These are phyloP conservation scores for Epinephelus awoara DNA, from an alignment of 2,797 vertebrate genomes.

Conservation along the genomic window DNA sequence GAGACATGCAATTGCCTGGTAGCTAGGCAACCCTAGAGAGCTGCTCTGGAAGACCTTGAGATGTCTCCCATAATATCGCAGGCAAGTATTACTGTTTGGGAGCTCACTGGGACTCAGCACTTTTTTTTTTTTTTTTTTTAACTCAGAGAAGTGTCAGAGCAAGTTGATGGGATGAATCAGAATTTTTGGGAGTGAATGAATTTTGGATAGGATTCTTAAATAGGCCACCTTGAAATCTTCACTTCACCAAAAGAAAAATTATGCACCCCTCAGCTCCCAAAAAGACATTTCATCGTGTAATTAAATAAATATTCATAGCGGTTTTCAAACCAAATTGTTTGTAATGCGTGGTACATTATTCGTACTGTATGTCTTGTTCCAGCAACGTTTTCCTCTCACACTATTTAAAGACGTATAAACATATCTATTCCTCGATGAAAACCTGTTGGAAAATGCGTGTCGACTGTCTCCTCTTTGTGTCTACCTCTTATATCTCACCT, in stretches of 20 bases:
- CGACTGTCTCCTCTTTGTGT: constrained; percentile 19
- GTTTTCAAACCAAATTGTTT: not conserved
- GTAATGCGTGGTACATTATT: not conserved
- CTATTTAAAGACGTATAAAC: not conserved
- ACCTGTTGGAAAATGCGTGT: constrained; percentile 5
- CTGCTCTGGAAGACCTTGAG: constrained; percentile 80
- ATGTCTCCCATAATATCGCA: constrained; percentile 72
- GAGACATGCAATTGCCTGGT: constrained; percentile 78
- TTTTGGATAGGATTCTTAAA: constrained; percentile 50
- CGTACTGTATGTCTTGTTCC: not conserved
- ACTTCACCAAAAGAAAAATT: constrained; percentile 9
- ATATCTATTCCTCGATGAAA: constrained; percentile 13
- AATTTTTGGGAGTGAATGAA: constrained; percentile 52
- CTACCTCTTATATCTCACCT: constrained; percentile 46
- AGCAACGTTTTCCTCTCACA: not conserved
- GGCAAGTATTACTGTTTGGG: constrained; percentile 61
- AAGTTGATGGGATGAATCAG: constrained; percentile 61
- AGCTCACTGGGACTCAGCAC: constrained; percentile 41
- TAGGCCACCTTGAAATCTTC: constrained; percentile 30
- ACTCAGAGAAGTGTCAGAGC: constrained; percentile 42
- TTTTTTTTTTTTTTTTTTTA: constrained; percentile 22
- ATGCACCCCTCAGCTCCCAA: not conserved
- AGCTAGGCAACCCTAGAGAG: constrained; percentile 85
- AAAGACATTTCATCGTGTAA: constrained; percentile 16
- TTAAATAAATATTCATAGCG: constrained; percentile 8